Percentiles rank a stretch among this genome's conserved stretches.
Conservation (phyloP, 1,140 invertebrate species). For the Euura lappo region DNA sequence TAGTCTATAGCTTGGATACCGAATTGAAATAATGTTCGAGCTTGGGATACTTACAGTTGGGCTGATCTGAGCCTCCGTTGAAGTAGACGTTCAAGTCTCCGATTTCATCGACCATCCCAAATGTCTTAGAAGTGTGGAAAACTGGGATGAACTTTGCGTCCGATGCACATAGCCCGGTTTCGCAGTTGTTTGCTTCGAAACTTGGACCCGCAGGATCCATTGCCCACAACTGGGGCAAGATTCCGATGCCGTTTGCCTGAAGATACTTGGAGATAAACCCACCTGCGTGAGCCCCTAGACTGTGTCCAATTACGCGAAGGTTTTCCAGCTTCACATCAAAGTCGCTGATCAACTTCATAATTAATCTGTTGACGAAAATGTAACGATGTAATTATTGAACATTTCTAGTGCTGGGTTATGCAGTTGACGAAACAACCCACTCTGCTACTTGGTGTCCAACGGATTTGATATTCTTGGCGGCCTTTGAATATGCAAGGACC, state of each 20-base stretch:
- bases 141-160: conserved; percentile 1
- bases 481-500: not conserved
- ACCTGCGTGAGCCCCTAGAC: conserved; percentile 26
- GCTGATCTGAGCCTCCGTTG: conserved; percentile 4
- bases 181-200: not conserved
- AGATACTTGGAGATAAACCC: conserved; percentile 16
- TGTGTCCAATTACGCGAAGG: conserved; percentile 20
- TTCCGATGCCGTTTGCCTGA: not conserved
- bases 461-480: not conserved
- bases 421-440: too few relatives aligned
- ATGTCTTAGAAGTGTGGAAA: conserved; percentile 12
- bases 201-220: conserved; percentile 22
- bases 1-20: too few relatives aligned
- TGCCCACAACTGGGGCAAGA: not conserved
- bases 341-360: not conserved
- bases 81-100: conserved; percentile 9
- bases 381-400: not conserved
- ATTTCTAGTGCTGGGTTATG: not conserved
- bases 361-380: not conserved
- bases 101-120: not conserved
- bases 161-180: not conserved
- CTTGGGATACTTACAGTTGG: conserved; percentile 16
- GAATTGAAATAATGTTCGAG: not conserved
- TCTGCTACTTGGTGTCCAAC: not conserved
- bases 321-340: not conserved